Conservation (phyloP, 2,888 invertebrate species). For the Gastrophysa polygoni region DNA sequence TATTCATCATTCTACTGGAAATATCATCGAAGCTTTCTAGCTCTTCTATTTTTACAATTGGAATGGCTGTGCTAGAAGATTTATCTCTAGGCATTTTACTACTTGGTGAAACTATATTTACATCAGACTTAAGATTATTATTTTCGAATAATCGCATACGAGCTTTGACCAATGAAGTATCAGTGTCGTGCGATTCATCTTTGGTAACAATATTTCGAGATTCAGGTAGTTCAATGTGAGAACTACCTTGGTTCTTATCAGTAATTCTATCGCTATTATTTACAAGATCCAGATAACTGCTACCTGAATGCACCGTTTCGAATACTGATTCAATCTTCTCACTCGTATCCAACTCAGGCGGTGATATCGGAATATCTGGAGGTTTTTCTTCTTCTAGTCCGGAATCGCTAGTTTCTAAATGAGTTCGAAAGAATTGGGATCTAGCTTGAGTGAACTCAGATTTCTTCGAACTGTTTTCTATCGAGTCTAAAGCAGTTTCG, state of each 20-base stretch:
- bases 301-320: slow-evolving; percentile 40
- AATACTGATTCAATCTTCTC: slow-evolving; percentile 12
- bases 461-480: slow-evolving; percentile 37
- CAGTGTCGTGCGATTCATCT: slow-evolving; percentile 47
- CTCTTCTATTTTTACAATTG: slow-evolving; percentile 14
- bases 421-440: slow-evolving; percentile 57
- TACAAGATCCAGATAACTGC: slow-evolving; percentile 43
- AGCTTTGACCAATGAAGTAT: slow-evolving; percentile 54
- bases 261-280: slow-evolving; percentile 42
- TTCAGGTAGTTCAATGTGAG: slow-evolving; percentile 36
- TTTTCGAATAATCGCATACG: slow-evolving; percentile 57
- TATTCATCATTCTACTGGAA: background rate
- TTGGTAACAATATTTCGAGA: slow-evolving; percentile 56
- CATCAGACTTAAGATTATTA: slow-evolving; percentile 41
- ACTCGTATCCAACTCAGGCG: slow-evolving; percentile 17
- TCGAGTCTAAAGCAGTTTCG: slow-evolving; percentile 51
- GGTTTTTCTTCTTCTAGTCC: slow-evolving; percentile 39
- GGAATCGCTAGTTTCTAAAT: slow-evolving; percentile 42
- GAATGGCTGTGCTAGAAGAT: slow-evolving; percentile 24
- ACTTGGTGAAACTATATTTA: slow-evolving; percentile 29
- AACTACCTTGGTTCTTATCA: slow-evolving; percentile 37
- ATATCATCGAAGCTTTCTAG: slow-evolving; percentile 15
- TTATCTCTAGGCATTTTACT: slow-evolving; percentile 33
- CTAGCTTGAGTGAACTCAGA: slow-evolving; percentile 51
- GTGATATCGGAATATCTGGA: slow-evolving; percentile 2